Conservation (phyloP, 2,888 invertebrate genomes). For the Dascillus cervinus region DNA sequence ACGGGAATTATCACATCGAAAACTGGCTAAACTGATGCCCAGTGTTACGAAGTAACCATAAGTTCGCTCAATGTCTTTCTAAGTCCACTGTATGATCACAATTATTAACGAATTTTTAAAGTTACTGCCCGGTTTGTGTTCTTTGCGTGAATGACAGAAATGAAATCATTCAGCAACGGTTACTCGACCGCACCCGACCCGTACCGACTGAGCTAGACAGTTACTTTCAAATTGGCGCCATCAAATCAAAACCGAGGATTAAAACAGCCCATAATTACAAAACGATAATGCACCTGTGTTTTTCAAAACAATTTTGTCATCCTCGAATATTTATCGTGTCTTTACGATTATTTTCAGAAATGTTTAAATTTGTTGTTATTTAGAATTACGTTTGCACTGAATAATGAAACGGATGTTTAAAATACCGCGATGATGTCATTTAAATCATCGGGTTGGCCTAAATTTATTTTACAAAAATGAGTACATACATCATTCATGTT, state of each 20-base stretch:
- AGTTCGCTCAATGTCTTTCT: slow-evolving; percentile 3
- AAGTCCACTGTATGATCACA: slow-evolving; percentile 7
- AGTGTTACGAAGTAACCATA: slow-evolving; percentile 2
- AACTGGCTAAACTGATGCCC: slow-evolving; percentile 3
- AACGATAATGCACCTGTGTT: no score
- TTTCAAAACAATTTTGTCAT: no score
- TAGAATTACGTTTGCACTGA: no score
- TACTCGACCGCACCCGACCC: slow-evolving; percentile 26
- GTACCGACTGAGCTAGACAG: slow-evolving; percentile 25
- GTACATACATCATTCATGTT: no score
- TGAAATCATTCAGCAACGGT: slow-evolving; percentile 17
- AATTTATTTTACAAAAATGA: slow-evolving; percentile 3
- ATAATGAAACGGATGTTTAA: slow-evolving; percentile 6
- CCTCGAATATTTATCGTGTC: no score
- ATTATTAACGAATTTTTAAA: slow-evolving; percentile 16
- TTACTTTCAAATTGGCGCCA: slow-evolving; percentile 3
- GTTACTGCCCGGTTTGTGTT: slow-evolving; percentile 12
- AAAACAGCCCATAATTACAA: no score
- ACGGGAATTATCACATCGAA: slow-evolving; percentile 16
- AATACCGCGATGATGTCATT: slow-evolving; percentile 5
- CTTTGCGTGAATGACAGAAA: slow-evolving; percentile 23
- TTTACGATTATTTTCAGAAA: no score
- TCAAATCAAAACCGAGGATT: no score
- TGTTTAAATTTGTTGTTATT: no score
- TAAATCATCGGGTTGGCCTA: slow-evolving; percentile 1